Conservation (phyloP, 2,888 invertebrate species). For the Chrysomela aeneicollis region DNA sequence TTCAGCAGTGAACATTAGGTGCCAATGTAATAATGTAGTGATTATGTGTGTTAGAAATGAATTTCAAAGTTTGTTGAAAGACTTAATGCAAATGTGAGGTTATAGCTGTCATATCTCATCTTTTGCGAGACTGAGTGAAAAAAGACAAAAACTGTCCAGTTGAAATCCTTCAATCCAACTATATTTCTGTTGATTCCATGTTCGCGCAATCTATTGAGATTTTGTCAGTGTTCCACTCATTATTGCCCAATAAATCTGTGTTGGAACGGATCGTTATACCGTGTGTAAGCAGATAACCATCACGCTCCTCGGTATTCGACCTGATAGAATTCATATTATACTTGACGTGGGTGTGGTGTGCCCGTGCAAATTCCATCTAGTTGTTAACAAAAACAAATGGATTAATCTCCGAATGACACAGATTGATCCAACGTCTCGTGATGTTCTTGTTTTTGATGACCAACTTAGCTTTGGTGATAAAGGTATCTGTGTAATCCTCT, state of each 20-base stretch:
- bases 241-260: not conserved
- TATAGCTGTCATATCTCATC: no score
- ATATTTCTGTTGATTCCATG: no score
- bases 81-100: no score
- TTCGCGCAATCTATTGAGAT: no score
- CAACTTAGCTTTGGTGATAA: not conserved
- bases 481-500: constrained; percentile 30
- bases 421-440: not conserved
- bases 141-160: no score
- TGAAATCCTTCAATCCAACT: no score
- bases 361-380: not conserved
- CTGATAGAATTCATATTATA: not conserved
- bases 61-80: no score
- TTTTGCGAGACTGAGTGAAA: no score
- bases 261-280: not conserved
- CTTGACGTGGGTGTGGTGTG: constrained; percentile 4
- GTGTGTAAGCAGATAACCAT: not conserved
- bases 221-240: not conserved
- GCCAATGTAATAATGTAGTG: no score
- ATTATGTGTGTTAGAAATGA: no score
- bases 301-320: not conserved
- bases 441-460: constrained; percentile 1
- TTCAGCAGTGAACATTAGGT: no score
- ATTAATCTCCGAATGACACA: constrained; percentile 2
- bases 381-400: constrained; percentile 5